These are phyloP conservation scores for Drosophila robusta DNA, from an alignment of 2,888 invertebrate genomes.

Conservation along the genomic window DNA sequence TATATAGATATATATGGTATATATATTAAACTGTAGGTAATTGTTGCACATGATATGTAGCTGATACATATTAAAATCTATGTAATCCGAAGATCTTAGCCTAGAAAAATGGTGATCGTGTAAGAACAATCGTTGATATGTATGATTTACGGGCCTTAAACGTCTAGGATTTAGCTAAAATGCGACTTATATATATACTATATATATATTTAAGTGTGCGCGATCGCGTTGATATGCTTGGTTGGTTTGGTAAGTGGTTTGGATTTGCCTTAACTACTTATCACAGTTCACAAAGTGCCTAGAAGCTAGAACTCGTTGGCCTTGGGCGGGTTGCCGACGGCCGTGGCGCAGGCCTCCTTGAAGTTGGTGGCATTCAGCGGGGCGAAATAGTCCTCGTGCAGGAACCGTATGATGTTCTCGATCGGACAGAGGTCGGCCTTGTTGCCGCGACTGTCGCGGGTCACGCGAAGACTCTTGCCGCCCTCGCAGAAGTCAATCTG, in stretches of 20 bases:
- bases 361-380: constrained; percentile 94
- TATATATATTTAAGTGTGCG: constrained; percentile 26
- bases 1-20: constrained; percentile 20
- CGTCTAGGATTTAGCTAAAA: constrained; percentile 34
- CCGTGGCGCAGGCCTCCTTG: constrained; percentile 91
- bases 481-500: constrained; percentile 92
- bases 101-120: constrained; percentile 33
- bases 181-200: constrained; percentile 23
- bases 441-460: constrained; percentile 85
- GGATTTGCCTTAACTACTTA: constrained; percentile 57
- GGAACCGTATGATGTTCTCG: constrained; percentile 93
- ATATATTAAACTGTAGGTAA: constrained; percentile 20
- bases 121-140: constrained; percentile 61
- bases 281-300: constrained; percentile 67
- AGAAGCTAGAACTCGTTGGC: constrained; percentile 80
- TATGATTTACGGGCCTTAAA: constrained; percentile 43
- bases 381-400: constrained; percentile 94
- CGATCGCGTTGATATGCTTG: constrained; percentile 41
- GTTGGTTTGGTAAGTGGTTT: constrained; percentile 31
- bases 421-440: constrained; percentile 91
- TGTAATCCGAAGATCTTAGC: constrained; percentile 7
- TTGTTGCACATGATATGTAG: constrained; percentile 48
- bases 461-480: constrained; percentile 86
- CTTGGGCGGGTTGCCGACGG: constrained; percentile 81
- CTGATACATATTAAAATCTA: constrained; percentile 35